These are phyloP conservation scores for Andrena trimmerana DNA, from an alignment of 2,888 invertebrate genomes.

Conservation along the genomic window DNA sequence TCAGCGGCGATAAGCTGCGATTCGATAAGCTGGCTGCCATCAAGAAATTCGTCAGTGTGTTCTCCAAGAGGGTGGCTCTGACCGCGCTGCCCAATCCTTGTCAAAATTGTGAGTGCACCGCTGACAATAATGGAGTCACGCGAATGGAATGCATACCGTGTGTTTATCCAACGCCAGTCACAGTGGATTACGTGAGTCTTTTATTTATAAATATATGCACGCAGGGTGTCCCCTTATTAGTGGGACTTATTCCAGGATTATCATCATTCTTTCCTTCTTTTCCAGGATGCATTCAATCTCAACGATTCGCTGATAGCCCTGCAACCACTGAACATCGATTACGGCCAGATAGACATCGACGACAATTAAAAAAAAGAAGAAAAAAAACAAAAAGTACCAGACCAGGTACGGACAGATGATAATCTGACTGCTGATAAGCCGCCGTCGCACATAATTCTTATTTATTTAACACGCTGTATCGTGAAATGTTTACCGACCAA, in stretches of 20 bases:
- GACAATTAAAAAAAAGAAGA: constrained; percentile 65
- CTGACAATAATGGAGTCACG: constrained; percentile 88
- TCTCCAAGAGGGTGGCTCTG: constrained; percentile 88
- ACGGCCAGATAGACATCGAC: constrained; percentile 77
- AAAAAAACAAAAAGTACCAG: not conserved
- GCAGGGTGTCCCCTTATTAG: not conserved
- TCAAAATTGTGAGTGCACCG: constrained; percentile 90
- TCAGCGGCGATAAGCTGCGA: constrained; percentile 88
- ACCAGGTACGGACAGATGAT: constrained; percentile 9
- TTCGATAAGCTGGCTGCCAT: constrained; percentile 87
- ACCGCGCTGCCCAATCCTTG: constrained; percentile 88
- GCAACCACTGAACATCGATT: constrained; percentile 78
- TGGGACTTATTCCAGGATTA: not conserved
- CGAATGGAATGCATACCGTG: constrained; percentile 89
- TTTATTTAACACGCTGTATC: constrained; percentile 57
- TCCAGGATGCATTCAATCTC: constrained; percentile 81
- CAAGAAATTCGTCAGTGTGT: constrained; percentile 89
- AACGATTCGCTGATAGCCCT: constrained; percentile 77
- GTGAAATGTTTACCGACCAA: constrained; percentile 49
- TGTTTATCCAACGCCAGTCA: constrained; percentile 85
- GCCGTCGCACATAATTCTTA: constrained; percentile 39
- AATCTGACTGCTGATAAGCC: no score
- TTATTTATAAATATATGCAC: not conserved
- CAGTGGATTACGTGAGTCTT: constrained; percentile 86
- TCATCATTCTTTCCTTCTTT: constrained; percentile 16